Base-by-base conservation (phyloP, 2,888 invertebrate species). In the Melitaea athalia region DNA sequence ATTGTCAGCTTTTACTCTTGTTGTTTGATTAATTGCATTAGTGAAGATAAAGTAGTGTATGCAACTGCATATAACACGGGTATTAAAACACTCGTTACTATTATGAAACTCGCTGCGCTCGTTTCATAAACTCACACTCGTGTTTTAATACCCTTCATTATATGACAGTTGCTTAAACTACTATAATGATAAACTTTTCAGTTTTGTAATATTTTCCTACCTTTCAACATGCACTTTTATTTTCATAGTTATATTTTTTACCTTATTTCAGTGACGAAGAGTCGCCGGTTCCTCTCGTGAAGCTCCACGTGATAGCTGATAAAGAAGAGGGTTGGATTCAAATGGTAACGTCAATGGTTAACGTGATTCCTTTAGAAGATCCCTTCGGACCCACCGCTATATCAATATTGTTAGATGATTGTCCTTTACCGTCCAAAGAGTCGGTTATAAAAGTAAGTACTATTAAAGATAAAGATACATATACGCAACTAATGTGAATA, bases 261-360 rank as follows among this genome's bases (percentile, higher is more conserved):
- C 17, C 67, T 73, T 78, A 68, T 88, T 91, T 15, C 83, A 98
- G 97, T 93, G 97, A 97, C 77, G 97, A 97, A 82, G 98, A 98
- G 78, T 96, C 98, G 4, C 98, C 98, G 0, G 94, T 94, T 66
- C 96, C 97, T 0, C 95, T 98, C 94, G 90, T 97, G 71, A 95
- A 95, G 79, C 91, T 98, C 49, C 97, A 98, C 81, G 94, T 95
- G 72, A 96, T 98, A 71, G 98, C 98, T 52, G 98, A 98, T 74
- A 96, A 96, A 78, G 97, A 97, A 79, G 97, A 97, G 68, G 98
- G 98, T 0, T 99, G 98, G 98, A 95, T 97, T 71, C 95, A 96
- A 84, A 96, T 98, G 49, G 95, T 98, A 0, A 94, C 95, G 70
- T 97, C 97, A 0, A 95, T 98, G 93, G 95, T 97, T 52, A 94